phyloP scores from a whole-genome alignment of 2,797 vertebrate genomes.

The Naso thynnoides region DNA sequence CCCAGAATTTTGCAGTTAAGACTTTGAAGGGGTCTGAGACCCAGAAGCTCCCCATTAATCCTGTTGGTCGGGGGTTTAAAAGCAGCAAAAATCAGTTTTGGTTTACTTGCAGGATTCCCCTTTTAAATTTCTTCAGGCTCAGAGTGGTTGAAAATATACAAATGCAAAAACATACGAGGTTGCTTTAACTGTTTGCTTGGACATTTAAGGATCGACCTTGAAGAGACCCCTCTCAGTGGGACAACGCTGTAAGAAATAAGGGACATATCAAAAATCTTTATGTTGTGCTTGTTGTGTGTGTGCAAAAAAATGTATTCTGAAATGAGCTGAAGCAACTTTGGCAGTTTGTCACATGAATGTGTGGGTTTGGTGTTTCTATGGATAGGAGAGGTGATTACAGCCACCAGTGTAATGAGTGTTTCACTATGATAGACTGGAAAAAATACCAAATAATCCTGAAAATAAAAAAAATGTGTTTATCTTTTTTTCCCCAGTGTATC shows the following conservation, averaged over 20 bases:
- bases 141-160: not conserved
- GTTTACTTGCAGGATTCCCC: not conserved
- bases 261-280: not conserved
- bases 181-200: not conserved
- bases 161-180: not conserved
- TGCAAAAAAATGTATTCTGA: not conserved
- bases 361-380: not conserved
- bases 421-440: not conserved
- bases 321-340: not conserved
- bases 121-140: not conserved
- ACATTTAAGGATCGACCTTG: not conserved
- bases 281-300: not conserved
- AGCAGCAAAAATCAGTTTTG: no score
- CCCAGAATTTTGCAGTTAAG: no score
- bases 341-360: not conserved
- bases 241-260: not conserved
- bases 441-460: not conserved
- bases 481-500: constrained; percentile 64
- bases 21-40: no score
- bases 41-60: no score
- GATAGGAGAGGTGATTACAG: not conserved
- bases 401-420: not conserved
- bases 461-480: not conserved
- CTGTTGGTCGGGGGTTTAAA: no score
- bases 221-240: not conserved